Conservation (phyloP, 1,140 invertebrate species). For the Sycophila sp. region DNA sequence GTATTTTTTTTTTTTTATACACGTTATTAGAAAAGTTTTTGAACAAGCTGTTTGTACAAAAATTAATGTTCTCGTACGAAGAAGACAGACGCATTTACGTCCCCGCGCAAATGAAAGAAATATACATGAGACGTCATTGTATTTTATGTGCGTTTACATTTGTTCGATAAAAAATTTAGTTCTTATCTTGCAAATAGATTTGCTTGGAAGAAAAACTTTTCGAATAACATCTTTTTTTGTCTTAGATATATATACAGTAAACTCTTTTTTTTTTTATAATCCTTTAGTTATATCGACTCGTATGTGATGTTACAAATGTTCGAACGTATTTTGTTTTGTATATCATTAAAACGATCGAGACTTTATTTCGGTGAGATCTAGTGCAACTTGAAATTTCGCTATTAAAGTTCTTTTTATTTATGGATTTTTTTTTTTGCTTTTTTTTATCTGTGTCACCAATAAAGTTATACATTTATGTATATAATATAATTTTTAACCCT, state of each 20-base stretch:
- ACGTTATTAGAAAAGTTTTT: constrained; percentile 30
- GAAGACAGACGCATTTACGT: background rate
- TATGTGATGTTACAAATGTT: constrained; percentile 19
- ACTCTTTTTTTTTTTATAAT: constrained; percentile 43
- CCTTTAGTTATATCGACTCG: constrained; percentile 9
- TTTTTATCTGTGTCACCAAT: constrained; percentile 31
- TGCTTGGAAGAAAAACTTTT: constrained; percentile 19
- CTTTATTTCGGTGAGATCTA: background rate
- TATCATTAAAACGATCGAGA: constrained; percentile 2
- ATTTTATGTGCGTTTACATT: constrained; percentile 23
- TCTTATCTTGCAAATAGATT: background rate
- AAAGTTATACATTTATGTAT: constrained; percentile 42
- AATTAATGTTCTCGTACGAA: constrained; percentile 11
- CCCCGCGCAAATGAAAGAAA: constrained; percentile 5
- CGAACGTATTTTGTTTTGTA: constrained; percentile 17
- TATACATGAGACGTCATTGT: too few species aligned
- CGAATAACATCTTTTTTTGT: constrained; percentile 41
- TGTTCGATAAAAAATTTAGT: background rate
- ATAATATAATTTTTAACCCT: constrained; percentile 54
- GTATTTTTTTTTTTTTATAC: constrained; percentile 9
- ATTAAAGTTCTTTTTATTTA: constrained; percentile 47
- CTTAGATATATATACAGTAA: constrained; percentile 10
- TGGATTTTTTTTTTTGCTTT: constrained; percentile 35
- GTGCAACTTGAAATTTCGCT: constrained; percentile 53
- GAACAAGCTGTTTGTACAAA: constrained; percentile 27